Evolutionary conservation across 2,113 vertebrate genomes (phyloP).

Genomic region (Myrmecophaga tridactyla): DNA sequence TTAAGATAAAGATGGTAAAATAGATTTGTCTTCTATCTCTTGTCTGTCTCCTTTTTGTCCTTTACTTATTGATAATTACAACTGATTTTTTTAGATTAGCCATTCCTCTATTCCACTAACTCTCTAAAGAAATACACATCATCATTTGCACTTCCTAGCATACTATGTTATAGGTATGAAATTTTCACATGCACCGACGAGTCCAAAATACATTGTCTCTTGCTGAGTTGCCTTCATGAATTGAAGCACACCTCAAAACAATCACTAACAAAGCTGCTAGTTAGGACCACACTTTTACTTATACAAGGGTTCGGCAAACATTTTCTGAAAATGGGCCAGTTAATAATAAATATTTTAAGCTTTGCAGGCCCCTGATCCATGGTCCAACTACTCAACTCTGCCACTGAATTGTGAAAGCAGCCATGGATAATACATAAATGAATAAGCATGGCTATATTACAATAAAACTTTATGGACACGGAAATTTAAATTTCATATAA

Average conservation of each 20-base stretch:
- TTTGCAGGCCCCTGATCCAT: background rate
- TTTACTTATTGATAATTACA: background rate
- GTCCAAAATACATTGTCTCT: background rate
- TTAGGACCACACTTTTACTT: background rate
- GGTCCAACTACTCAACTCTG: background rate
- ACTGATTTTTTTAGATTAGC: background rate
- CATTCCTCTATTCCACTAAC: background rate
- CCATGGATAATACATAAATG: background rate
- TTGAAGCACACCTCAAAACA: background rate
- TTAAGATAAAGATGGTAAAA: background rate
- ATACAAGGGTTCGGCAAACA: background rate
- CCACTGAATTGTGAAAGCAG: background rate
- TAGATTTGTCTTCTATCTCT: background rate
- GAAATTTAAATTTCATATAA: constrained; percentile 3
- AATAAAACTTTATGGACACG: background rate
- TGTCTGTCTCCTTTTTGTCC: background rate
- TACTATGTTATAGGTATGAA: background rate
- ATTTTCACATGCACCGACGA: background rate
- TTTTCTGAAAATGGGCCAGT: background rate
- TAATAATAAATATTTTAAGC: background rate
- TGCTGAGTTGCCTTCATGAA: background rate
- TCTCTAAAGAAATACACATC: background rate
- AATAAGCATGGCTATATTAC: background rate
- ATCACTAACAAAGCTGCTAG: background rate
- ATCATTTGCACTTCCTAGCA: background rate